Evolutionary conservation across 2,113 vertebrate species (phyloP).

Genomic region (Pycnonotus jocosus): DNA sequence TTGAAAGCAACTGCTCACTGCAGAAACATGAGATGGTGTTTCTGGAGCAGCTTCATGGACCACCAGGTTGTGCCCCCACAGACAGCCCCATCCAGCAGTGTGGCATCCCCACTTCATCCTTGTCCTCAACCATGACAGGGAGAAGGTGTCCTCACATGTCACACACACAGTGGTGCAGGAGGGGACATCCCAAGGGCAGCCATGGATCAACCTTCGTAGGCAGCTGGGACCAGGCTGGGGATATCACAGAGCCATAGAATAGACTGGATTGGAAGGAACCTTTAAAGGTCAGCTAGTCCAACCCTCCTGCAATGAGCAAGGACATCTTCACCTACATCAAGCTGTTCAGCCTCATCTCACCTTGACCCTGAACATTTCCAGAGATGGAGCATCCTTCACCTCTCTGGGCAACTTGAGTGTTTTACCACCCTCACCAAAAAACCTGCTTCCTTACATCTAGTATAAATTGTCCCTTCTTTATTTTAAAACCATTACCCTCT

Average conservation of each 20-base stretch:
- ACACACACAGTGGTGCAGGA: neutral
- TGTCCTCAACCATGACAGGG: fast-evolving
- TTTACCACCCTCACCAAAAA: neutral
- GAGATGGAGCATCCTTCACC: neutral
- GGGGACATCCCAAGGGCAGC: neutral
- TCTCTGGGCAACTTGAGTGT: neutral
- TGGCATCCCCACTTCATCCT: neutral
- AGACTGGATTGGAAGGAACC: neutral
- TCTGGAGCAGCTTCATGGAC: neutral
- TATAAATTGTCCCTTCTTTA: neutral
- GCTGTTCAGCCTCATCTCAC: neutral
- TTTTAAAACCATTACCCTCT: neutral
- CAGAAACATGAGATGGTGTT: neutral
- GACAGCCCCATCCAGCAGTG: neutral
- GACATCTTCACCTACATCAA: neutral
- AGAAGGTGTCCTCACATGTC: neutral
- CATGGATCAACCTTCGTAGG: neutral
- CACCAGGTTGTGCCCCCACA: neutral
- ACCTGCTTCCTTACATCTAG: neutral
- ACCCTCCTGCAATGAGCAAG: fast-evolving
- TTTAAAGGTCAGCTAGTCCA: neutral
- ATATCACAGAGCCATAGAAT: neutral
- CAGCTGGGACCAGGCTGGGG: neutral
- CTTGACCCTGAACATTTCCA: neutral
- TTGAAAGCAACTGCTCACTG: neutral